These are phyloP conservation scores for Ceratosolen solmsi DNA, from an alignment of 1,140 invertebrate species.

Conservation along the genomic window DNA sequence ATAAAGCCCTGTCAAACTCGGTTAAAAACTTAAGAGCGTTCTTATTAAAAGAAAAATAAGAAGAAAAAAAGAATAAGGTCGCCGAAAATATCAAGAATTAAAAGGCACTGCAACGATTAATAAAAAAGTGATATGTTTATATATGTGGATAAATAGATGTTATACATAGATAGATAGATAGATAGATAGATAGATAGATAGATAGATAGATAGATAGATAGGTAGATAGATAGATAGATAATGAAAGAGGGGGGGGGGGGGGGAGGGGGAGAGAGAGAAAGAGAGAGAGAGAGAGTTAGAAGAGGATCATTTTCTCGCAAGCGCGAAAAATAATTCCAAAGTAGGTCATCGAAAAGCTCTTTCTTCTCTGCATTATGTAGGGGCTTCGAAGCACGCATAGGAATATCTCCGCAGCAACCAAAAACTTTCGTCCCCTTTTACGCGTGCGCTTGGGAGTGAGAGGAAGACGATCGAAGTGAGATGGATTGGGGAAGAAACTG, in stretches of 20 bases:
- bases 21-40: not conserved
- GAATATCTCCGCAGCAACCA: conserved; percentile 23
- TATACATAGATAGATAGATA: too few species aligned
- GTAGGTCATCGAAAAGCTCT: conserved; percentile 49
- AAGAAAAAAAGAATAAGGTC: not conserved
- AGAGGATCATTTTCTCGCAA: not conserved
- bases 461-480: conserved; percentile 14
- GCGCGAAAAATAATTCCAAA: conserved; percentile 49
- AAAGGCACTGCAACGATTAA: too few species aligned
- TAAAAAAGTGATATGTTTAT: too few species aligned
- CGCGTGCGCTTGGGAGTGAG: not conserved
- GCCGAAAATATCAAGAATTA: not conserved
- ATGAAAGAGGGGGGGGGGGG: too few species aligned
- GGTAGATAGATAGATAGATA: too few species aligned
- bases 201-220: too few species aligned
- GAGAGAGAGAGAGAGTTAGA: not conserved
- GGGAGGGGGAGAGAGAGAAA: not conserved
- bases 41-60: not conserved
- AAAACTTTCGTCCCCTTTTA: conserved; percentile 21
- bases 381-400: conserved; percentile 25
- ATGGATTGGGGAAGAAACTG: conserved; percentile 5
- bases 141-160: too few species aligned
- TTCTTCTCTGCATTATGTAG: conserved; percentile 31
- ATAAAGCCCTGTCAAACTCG: not conserved
- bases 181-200: too few species aligned